Conservation (phyloP, 1,140 invertebrate species). For the Mactra quadrangularis region DNA sequence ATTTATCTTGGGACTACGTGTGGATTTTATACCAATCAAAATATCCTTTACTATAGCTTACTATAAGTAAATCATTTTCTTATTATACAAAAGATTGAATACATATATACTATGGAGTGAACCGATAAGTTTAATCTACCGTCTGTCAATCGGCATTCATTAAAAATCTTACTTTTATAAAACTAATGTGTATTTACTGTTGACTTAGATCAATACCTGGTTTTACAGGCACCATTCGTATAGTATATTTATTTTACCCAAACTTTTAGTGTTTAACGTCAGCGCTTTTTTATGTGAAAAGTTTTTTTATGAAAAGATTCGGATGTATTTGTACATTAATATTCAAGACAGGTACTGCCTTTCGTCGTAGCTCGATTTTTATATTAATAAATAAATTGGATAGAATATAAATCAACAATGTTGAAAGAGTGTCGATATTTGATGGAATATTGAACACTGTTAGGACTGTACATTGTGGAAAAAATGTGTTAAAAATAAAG, state of each 20-base stretch:
- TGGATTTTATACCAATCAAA: too few species aligned
- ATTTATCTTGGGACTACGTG: too few species aligned
- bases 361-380: too few species aligned
- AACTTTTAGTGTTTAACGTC: slow-evolving; percentile 25
- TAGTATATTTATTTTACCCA: slow-evolving; percentile 50
- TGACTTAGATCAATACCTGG: slow-evolving; percentile 26
- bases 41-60: too few species aligned
- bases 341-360: background rate
- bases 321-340: too few species aligned
- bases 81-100: background rate
- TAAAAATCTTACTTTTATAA: slow-evolving; percentile 57
- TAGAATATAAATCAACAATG: too few species aligned
- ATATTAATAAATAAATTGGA: too few species aligned
- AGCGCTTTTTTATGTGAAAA: slow-evolving; percentile 38
- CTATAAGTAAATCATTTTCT: slow-evolving; percentile 39
- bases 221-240: slow-evolving; percentile 22
- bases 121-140: slow-evolving; percentile 39
- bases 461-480: too few species aligned
- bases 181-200: slow-evolving; percentile 56
- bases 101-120: background rate
- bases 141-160: slow-evolving; percentile 42
- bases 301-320: background rate
- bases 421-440: too few species aligned
- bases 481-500: too few species aligned
- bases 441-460: too few species aligned